A percentile compares a stretch with the other conserved stretches of the same genome.
Evolutionary conservation across 2,113 vertebrate genomes (phyloP).

Genomic region (Hystrix cristata): DNA sequence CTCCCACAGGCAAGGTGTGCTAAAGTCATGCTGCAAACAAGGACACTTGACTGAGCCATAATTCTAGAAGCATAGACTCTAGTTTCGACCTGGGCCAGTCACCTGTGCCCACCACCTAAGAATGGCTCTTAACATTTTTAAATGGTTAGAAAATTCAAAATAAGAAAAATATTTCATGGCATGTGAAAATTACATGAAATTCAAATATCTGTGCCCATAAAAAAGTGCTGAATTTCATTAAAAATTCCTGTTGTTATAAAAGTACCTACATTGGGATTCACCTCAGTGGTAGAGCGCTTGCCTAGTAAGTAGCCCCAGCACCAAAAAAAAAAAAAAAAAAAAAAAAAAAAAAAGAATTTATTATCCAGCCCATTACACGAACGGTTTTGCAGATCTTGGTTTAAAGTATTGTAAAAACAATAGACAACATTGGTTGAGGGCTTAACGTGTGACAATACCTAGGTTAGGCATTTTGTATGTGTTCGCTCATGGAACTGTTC

Average conservation of each 20-base stretch:
- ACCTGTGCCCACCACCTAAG: not conserved
- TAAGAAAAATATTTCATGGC: not conserved
- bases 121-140: not conserved
- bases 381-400: not conserved
- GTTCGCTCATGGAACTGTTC: not conserved
- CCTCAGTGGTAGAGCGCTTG: too few species aligned
- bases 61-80: not conserved
- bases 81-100: not conserved
- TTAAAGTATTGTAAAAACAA: not conserved
- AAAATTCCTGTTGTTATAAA: not conserved
- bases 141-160: not conserved
- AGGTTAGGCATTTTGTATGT: not conserved
- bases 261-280: not conserved
- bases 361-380: not conserved
- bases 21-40: not conserved
- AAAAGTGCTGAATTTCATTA: not conserved
- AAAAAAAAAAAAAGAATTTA: not conserved
- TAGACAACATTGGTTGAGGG: not conserved
- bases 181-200: not conserved
- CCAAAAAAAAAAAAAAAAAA: too few species aligned
- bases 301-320: too few species aligned
- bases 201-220: not conserved
- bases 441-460: not conserved
- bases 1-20: not conserved
- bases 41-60: not conserved